A percentile compares a stretch with the other conserved stretches of the same genome.
Evolutionary conservation across 2,797 vertebrate genomes (phyloP).

Genomic region (Anas acuta): DNA sequence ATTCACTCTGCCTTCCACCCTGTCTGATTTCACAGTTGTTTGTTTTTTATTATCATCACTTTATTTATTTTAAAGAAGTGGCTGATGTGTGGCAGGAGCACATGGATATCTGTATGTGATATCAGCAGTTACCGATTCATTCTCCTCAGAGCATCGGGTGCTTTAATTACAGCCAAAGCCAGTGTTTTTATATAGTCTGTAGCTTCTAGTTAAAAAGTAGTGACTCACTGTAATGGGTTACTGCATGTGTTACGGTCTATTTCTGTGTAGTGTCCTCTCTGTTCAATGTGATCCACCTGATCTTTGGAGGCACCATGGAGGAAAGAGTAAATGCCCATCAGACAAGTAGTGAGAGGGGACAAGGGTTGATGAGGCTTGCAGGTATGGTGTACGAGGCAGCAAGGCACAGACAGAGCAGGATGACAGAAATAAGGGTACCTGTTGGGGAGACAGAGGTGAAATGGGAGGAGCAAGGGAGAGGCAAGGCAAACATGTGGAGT

Average conservation of each 20-base stretch:
- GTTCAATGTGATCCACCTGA: background rate
- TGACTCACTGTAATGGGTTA: background rate
- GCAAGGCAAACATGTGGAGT: background rate
- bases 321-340: background rate
- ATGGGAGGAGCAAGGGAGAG: background rate
- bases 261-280: background rate
- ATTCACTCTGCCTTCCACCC: background rate
- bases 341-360: background rate
- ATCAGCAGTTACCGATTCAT: background rate
- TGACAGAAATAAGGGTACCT: background rate
- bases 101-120: background rate
- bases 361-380: background rate
- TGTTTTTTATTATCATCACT: background rate
- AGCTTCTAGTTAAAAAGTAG: background rate
- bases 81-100: background rate
- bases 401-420: background rate
- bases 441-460: background rate
- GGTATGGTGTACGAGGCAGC: accelerated
- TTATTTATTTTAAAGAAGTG: background rate
- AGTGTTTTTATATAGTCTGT: background rate
- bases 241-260: background rate
- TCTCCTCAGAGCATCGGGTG: background rate
- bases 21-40: background rate
- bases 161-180: background rate
- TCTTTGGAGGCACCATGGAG: background rate